Evolutionary conservation across 2,113 vertebrate species (phyloP), one percentile per base, ranked within the genome.

Genomic region (Maccullochella peelii): DNA sequence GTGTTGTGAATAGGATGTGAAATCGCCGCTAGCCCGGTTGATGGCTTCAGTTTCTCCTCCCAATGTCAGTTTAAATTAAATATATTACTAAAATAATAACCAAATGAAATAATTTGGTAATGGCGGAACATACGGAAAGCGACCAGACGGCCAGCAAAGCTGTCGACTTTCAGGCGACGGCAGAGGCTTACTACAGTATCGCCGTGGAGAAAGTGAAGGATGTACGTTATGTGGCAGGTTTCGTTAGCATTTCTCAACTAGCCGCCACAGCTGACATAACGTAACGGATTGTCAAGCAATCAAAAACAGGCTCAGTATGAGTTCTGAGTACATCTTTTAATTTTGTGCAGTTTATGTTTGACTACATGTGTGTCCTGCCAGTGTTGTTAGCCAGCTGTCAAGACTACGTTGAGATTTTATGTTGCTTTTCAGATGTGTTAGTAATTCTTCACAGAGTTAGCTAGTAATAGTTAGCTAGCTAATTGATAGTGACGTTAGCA

Each of bases 151-250:
- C 89, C 59, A 82, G 78, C 59, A 85, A 91, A 73, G 91, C 58
- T 47, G 91, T 71, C 8, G 92, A 93, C 82, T 88, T 95, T 8
- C 87, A 88, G 87, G 86, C 83, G 71, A 88, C 91, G 40, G 95
- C 92, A 4, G 94, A 87, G 72, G 82, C 85, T 80, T 96, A 93
- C 91, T 96, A 96, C 93, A 93, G 90, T 55, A 72, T 94, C 38
- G 95, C 93, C 8, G 89, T 95, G 90, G 94, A 96, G 90, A 95
- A 89, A 92, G 94, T 96, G 78, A 96, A 94, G 86, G 94, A 95
- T 95, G 96, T 96, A 86, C 36, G 93, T 93, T 88, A 86, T 92
- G 94, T 92, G 90, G 74, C 87, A 93, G 83, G 85, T 89, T 88
- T 84, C 42, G 80, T 90, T 92, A 94, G 92, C 93, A 92, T 92